These are phyloP conservation scores for Liparis tanakae DNA, from an alignment of 2,797 vertebrate genomes.

Conservation along the genomic window DNA sequence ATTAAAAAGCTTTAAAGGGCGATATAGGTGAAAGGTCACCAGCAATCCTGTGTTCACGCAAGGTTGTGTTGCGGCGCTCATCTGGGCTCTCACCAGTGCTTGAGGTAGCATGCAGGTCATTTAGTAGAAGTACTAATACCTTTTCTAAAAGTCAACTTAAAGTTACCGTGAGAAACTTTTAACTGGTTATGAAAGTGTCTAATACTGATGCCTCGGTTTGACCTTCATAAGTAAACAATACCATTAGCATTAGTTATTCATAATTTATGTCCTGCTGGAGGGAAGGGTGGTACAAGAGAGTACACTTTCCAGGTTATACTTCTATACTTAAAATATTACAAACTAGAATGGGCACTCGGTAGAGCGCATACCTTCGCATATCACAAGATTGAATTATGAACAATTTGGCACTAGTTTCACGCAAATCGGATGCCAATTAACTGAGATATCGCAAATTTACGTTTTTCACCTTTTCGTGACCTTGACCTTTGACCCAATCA, in stretches of 20 bases:
- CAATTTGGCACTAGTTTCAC: too few species aligned
- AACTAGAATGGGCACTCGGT: too few species aligned
- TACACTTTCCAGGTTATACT: too few species aligned
- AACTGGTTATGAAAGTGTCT: background rate
- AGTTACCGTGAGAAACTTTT: background rate
- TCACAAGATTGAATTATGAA: too few species aligned
- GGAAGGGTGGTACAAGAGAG: background rate
- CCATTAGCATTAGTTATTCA: background rate
- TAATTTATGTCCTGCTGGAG: background rate
- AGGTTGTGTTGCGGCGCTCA: background rate
- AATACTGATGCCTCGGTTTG: background rate
- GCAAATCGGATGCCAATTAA: too few species aligned
- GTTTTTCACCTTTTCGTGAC: too few species aligned
- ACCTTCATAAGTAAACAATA: background rate
- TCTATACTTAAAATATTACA: background rate
- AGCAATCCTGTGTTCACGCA: background rate
- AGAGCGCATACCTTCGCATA: too few species aligned
- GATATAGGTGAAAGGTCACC: slow-evolving; percentile 58
- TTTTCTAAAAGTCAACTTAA: background rate
- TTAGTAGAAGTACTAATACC: background rate
- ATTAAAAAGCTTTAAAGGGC: background rate
- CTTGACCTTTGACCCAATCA: too few species aligned
- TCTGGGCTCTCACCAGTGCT: background rate
- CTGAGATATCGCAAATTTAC: too few species aligned
- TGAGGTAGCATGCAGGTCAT: background rate